Base-by-base conservation (phyloP, 1,140 invertebrate species). In the Ceratitis capitata region DNA sequence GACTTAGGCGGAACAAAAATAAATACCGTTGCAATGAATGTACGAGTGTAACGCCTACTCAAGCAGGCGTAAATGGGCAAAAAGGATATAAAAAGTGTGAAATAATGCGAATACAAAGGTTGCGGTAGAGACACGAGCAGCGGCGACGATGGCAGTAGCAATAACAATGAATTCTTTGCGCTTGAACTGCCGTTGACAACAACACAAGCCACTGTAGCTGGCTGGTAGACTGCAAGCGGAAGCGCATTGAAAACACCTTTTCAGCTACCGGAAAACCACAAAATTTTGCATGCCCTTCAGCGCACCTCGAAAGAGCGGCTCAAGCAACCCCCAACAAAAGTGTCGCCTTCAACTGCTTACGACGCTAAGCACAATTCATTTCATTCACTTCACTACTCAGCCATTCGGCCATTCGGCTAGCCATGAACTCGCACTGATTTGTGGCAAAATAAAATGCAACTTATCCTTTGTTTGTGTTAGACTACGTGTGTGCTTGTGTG, bases 191-290 rank as follows among this genome's bases (percentile, higher is more conserved):
- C 7, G 19, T 9, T 39, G 45, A 78, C 19, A 45, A 78, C n/a
- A 78, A 10, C 42, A 45, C 23, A 78, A 45, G 1, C 6, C 51
- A 7, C 23, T 56, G 39, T 78, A 42, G n/a, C 42, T n/a, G n/a
- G n/a, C n/a, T n/a, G 35, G 39, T 6, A 23, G 19, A 14, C 29
- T 35, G 32, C 19, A 6, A 47, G n/a, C 42, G 69, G 69, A 78
- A 78, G 39, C 23, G 69, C 35, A 42, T 42, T 45, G 39, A 45
- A 45, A 78, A 78, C 69, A 45, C 69, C 35, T 78, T 78, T 78
- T n/a, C 69, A 45, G 69, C 35, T 78, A 78, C 69, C 69, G 69
- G 69, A 78, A 78, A 78, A 78, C 69, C 69, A 78, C 69, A 78
- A 45, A 78, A 78, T 78, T 78, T 78, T 78, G 69, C 69, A 78